Percentiles rank a stretch among this genome's conserved stretches.
phyloP scores from a whole-genome alignment of 2,113 vertebrate genomes.

The Naja naja region DNA sequence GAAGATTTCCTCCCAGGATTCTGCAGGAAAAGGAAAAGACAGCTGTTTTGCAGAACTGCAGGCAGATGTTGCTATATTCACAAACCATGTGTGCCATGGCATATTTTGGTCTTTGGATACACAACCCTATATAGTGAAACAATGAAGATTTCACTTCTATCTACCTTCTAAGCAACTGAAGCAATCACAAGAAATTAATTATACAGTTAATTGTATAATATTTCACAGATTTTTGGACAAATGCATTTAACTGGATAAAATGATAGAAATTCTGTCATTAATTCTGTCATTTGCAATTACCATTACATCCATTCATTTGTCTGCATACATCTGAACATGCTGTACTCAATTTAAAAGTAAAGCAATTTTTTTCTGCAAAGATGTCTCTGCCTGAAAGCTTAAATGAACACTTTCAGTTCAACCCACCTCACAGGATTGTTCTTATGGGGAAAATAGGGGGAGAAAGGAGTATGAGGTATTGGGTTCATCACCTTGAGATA shows the following conservation, averaged over 20 bases:
- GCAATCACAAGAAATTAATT: slow-evolving; percentile 48
- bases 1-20: too few species aligned
- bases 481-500: too few species aligned
- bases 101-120: too few species aligned
- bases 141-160: slow-evolving; percentile 59
- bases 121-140: background rate
- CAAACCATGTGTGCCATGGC: too few species aligned
- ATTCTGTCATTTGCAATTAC: background rate
- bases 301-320: background rate
- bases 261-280: background rate
- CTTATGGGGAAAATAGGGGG: too few species aligned
- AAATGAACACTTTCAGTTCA: too few species aligned
- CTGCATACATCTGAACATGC: background rate
- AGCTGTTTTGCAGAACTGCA: too few species aligned
- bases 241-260: slow-evolving; percentile 29
- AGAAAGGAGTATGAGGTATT: too few species aligned
- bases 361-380: background rate
- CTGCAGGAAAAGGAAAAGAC: too few species aligned
- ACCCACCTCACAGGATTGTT: too few species aligned
- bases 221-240: slow-evolving; percentile 30
- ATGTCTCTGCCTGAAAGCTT: background rate
- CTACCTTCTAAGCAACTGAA: slow-evolving; percentile 46
- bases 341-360: background rate
- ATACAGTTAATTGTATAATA: slow-evolving; percentile 11
- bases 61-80: too few species aligned